A percentile compares a stretch with the other conserved stretches of the same genome.
These are phyloP conservation scores for Poecile montanus DNA, from an alignment of 2,797 vertebrate species.

Conservation along the genomic window DNA sequence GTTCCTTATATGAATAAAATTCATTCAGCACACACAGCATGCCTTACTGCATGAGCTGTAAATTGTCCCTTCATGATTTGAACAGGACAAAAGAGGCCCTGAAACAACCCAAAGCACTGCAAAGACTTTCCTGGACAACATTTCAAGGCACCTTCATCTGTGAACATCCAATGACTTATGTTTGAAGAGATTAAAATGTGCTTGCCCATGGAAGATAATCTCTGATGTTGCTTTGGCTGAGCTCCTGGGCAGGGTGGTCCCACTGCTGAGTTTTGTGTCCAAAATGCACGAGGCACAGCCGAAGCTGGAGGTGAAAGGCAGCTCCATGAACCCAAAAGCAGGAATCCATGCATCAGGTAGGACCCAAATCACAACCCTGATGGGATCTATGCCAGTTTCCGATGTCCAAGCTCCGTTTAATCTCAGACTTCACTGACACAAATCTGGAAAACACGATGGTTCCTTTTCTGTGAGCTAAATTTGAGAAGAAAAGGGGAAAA, in stretches of 20 bases:
- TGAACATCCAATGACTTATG: background rate
- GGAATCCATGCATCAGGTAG: background rate
- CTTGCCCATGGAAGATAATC: background rate
- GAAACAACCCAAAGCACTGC: background rate
- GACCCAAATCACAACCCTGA: background rate
- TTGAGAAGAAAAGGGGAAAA: background rate
- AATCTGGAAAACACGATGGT: background rate
- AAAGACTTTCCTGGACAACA: background rate
- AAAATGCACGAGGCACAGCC: background rate
- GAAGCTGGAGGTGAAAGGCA: background rate
- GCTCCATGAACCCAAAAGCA: background rate
- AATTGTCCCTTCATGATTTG: background rate
- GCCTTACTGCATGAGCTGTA: background rate
- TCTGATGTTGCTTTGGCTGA: background rate
- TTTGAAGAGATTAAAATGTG: background rate
- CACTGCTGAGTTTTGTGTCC: background rate
- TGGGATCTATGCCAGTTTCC: background rate
- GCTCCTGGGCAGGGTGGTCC: background rate
- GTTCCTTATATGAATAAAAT: slow-evolving; percentile 28
- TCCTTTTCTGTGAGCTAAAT: background rate
- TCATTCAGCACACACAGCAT: background rate
- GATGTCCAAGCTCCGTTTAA: background rate
- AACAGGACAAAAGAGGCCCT: background rate
- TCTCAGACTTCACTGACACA: background rate
- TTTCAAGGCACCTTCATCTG: background rate